Conservation (phyloP, 2,113 vertebrate species). For the Poeciliopsis occidentalis region DNA sequence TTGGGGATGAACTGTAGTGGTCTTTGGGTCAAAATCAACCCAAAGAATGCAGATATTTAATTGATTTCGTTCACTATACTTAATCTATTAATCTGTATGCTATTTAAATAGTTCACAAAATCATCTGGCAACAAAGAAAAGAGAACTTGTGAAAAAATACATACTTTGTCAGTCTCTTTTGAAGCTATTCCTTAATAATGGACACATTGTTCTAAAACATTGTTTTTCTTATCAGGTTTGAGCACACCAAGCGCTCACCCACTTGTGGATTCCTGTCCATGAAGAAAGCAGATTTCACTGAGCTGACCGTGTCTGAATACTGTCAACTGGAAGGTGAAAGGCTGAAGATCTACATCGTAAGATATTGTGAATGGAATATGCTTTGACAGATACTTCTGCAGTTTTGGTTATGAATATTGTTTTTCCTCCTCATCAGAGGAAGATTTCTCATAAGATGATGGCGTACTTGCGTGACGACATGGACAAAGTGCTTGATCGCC, state of each 20-base stretch:
- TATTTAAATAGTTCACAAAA: too few species aligned
- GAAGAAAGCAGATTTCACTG: constrained; percentile 63
- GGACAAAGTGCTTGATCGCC: constrained; percentile 48
- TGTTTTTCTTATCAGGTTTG: constrained; percentile 65
- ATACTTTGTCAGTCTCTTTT: too few species aligned
- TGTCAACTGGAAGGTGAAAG: constrained; percentile 79
- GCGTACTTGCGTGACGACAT: constrained; percentile 69
- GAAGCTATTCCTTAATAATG: background rate
- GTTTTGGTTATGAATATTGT: background rate
- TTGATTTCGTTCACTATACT: too few species aligned
- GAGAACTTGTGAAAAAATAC: too few species aligned
- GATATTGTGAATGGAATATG: constrained; percentile 22
- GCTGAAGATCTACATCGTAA: constrained; percentile 80
- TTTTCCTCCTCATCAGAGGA: constrained; percentile 59
- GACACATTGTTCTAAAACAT: background rate
- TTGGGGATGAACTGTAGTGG: too few species aligned
- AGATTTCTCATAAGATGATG: constrained; percentile 72
- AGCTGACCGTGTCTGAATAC: constrained; percentile 81
- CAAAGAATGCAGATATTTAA: too few species aligned
- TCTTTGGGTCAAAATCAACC: too few species aligned
- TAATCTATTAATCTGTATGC: too few species aligned
- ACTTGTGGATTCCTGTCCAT: constrained; percentile 80
- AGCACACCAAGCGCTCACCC: constrained; percentile 75
- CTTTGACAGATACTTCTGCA: background rate
- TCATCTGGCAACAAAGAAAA: too few species aligned